A percentile compares a stretch with the other conserved stretches of the same genome.
Conservation (phyloP, 2,888 invertebrate genomes). For the Alsophila aescularia region DNA sequence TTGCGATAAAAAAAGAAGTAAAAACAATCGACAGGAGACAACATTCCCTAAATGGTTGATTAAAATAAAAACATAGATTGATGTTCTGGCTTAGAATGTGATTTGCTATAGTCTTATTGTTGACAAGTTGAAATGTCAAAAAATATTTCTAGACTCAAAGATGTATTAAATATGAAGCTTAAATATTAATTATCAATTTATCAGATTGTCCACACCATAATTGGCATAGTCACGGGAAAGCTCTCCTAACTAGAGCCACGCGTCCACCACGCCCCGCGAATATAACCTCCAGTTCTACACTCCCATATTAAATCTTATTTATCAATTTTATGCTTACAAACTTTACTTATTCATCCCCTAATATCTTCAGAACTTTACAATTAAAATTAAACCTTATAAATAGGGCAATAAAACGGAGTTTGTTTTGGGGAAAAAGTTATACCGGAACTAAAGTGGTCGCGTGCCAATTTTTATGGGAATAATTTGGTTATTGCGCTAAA, state of each 20-base stretch:
- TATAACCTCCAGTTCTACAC: constrained; percentile 48
- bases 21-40: too few species aligned
- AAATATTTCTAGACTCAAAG: too few species aligned
- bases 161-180: too few species aligned
- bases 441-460: constrained; percentile 68
- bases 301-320: constrained; percentile 43
- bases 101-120: too few species aligned
- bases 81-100: too few species aligned
- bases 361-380: constrained; percentile 1
- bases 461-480: constrained; percentile 79
- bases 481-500: constrained; percentile 45
- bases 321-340: constrained; percentile 44
- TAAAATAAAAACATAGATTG: too few species aligned
- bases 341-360: constrained; percentile 34
- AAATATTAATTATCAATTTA: neutral
- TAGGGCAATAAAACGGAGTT: constrained; percentile 6
- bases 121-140: too few species aligned
- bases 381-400: neutral
- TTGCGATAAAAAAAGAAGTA: too few species aligned
- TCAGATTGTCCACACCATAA: neutral
- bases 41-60: too few species aligned
- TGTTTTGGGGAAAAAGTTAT: constrained; percentile 4
- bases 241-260: constrained; percentile 67
- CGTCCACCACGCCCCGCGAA: constrained; percentile 70
- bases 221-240: constrained; percentile 70